Base-by-base conservation (phyloP, 2,797 vertebrate species). In the Hapalemur alaotrensis region DNA sequence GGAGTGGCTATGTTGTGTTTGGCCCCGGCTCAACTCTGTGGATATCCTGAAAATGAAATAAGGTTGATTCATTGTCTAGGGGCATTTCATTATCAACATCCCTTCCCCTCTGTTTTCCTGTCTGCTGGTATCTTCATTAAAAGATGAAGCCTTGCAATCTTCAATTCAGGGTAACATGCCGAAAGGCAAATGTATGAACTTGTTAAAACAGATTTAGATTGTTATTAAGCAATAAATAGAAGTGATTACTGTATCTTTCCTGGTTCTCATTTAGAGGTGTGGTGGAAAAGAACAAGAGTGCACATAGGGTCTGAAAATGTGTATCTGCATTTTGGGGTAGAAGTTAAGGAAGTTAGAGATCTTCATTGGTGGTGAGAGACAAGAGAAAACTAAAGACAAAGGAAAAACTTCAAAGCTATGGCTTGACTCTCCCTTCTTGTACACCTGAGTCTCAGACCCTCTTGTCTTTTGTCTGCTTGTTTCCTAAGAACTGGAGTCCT, bases 121-220 rank as follows among this genome's bases (percentile, higher is more conserved):
- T 8, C n/a, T 76, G 0, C 59, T 84, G 35, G 9, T 28, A 48
- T 88, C 38, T 83, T 90, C 54, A 87, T 88, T 84, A 93, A 67
- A 89, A 73, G 57, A 69, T 63, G 69, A 89, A 89, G 30, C 4
- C 32, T 88, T 90, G 35, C 28, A 59, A 7, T 93, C 70, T 92
- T 89, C 38, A 94, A 23, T 84, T 83, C 46, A 91, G 69, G 84
- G 63, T 89, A 88, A 82, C 79, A 89, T 69, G n/a, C 63, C 63
- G 38, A 96, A 70, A 76, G 41, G 46, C 91, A 92, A 72, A 84
- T 91, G n/a, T 90, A 35, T 81, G 67, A 85, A 30, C n/a, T 89
- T 67, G 32, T 84, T 94, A 84, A 87, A 88, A 92, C 50, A 73
- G 13, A 76, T n/a, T 93, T 69, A 70, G 65, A 43, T 12, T 57